phyloP scores from a whole-genome alignment of 2,113 vertebrate genomes.

The Ifrita kowaldi region DNA sequence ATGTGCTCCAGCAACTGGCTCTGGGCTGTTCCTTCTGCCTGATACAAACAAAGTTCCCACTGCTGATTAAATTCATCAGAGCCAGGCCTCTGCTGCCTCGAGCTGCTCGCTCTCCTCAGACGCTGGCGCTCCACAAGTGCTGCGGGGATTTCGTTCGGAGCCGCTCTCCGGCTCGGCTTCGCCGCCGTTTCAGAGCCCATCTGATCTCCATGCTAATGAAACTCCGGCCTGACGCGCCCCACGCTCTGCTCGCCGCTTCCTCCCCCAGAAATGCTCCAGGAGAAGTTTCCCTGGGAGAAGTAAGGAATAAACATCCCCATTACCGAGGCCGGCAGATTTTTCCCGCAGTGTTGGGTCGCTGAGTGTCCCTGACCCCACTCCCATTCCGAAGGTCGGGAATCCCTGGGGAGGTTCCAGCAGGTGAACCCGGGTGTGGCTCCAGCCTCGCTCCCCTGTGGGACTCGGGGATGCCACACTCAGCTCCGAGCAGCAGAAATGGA shows the following conservation, averaged over 20 bases:
- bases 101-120: conserved; percentile 26
- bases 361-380: background rate
- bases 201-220: conserved; percentile 1
- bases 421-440: background rate
- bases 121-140: background rate
- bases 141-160: background rate
- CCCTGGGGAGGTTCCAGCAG: background rate
- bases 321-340: background rate
- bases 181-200: background rate
- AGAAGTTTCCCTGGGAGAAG: background rate
- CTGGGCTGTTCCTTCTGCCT: conserved; percentile 17
- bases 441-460: background rate
- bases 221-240: background rate
- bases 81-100: conserved; percentile 12
- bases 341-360: too few relatives aligned
- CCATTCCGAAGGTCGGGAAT: background rate
- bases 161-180: background rate
- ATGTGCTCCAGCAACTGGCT: conserved; percentile 7
- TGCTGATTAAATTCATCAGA: conserved; percentile 39
- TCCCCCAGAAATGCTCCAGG: background rate
- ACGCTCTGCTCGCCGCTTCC: background rate
- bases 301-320: background rate
- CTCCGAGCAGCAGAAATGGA: background rate
- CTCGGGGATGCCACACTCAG: background rate
- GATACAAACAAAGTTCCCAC: background rate